Evolutionary conservation across 2,113 vertebrate genomes (phyloP).

Genomic region (Climacteris rufus): DNA sequence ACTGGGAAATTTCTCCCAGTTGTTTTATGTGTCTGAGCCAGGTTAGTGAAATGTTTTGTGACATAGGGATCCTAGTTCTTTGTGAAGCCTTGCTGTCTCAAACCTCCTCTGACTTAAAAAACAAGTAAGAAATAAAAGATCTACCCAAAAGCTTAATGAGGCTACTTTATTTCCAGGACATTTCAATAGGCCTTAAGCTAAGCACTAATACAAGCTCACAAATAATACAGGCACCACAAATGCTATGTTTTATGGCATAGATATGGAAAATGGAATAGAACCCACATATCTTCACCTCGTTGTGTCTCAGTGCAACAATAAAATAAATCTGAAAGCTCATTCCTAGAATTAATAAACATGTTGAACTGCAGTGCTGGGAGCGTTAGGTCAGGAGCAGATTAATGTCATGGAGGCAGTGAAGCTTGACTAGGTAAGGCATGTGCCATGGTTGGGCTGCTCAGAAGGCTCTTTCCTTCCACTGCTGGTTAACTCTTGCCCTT

Average conservation of each 20-base stretch:
- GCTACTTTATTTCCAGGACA: not conserved
- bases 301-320: not conserved
- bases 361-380: not conserved
- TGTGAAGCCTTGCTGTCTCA: not conserved
- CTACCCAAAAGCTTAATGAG: not conserved
- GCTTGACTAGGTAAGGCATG: not conserved
- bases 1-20: not conserved
- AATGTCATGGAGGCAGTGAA: not conserved
- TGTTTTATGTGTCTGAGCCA: not conserved
- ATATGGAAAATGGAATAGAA: not conserved
- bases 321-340: not conserved
- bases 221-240: not conserved
- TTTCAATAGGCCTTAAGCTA: not conserved
- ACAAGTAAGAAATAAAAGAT: not conserved
- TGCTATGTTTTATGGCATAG: not conserved
- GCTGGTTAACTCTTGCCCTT: not conserved
- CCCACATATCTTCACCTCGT: not conserved
- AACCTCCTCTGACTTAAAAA: not conserved
- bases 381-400: constrained; percentile 25
- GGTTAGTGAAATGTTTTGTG: not conserved
- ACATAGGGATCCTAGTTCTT: not conserved
- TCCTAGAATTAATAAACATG: constrained; percentile 22
- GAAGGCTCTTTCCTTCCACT: not conserved
- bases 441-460: not conserved
- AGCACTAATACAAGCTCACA: not conserved